These are phyloP conservation scores for Trialeurodes vaporariorum DNA, from an alignment of 1,140 invertebrate species.

Conservation along the genomic window DNA sequence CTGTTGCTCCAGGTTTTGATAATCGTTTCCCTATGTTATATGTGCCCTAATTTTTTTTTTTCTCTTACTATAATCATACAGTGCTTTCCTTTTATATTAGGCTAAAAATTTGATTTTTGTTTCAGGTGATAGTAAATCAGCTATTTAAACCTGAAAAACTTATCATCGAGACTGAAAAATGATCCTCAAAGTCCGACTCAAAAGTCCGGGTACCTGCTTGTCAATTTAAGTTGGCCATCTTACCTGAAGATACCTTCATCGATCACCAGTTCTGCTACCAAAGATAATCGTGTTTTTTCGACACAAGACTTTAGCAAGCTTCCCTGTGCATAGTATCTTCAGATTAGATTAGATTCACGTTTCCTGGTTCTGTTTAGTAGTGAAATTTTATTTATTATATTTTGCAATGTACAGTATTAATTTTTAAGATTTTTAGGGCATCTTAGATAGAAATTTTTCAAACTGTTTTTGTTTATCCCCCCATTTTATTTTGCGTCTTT, in stretches of 20 bases:
- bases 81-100: too few species aligned
- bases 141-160: neutral
- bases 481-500: too few species aligned
- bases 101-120: neutral
- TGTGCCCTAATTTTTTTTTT: too few species aligned
- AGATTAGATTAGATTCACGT: neutral
- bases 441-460: too few species aligned
- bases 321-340: neutral
- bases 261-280: neutral
- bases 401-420: too few species aligned
- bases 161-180: neutral
- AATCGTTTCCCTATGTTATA: too few species aligned
- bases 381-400: too few species aligned
- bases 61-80: too few species aligned
- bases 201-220: neutral
- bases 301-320: neutral
- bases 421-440: too few species aligned
- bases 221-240: neutral
- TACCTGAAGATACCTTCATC: neutral
- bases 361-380: neutral
- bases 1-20: too few species aligned
- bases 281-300: neutral
- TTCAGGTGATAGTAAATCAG: neutral
- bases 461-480: too few species aligned
- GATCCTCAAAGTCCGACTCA: neutral